These are phyloP conservation scores for Epinephelus malabaricus DNA, from an alignment of 2,797 vertebrate species.

Conservation along the genomic window DNA sequence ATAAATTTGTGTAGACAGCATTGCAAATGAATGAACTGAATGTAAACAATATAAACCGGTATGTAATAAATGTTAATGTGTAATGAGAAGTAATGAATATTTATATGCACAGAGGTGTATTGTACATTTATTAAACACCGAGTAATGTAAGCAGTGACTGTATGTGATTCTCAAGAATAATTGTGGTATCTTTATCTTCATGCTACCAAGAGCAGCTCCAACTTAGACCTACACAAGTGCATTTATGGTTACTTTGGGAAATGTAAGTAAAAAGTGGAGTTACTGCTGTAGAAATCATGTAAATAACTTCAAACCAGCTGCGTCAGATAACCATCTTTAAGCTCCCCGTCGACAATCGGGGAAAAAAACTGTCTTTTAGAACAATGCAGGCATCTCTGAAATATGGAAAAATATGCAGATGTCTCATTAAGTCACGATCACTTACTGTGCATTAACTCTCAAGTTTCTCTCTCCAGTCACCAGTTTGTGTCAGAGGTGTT, in stretches of 20 bases:
- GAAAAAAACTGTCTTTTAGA: background rate
- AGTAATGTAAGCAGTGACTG: background rate
- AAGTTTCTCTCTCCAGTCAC: conserved; percentile 26
- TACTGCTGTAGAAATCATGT: background rate
- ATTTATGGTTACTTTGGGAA: background rate
- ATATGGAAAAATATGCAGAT: conserved; percentile 4
- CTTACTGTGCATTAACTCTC: background rate
- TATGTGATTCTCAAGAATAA: background rate
- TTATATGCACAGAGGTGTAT: too few species aligned
- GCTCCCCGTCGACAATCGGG: background rate
- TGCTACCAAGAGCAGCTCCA: background rate
- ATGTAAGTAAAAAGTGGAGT: background rate
- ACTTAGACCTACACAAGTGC: background rate
- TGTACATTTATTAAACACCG: too few species aligned
- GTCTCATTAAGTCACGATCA: conserved; percentile 19
- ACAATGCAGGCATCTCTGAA: conserved; percentile 2
- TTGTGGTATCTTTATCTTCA: background rate
- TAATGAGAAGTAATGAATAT: too few species aligned
- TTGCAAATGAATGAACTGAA: too few species aligned
- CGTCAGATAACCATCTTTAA: background rate
- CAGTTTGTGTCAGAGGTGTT: background rate
- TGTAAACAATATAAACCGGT: too few species aligned
- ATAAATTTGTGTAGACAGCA: too few species aligned
- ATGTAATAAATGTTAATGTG: too few species aligned
- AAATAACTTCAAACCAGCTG: background rate